phyloP scores from a whole-genome alignment of 1,140 invertebrate genomes.

The Achroia grisella region DNA sequence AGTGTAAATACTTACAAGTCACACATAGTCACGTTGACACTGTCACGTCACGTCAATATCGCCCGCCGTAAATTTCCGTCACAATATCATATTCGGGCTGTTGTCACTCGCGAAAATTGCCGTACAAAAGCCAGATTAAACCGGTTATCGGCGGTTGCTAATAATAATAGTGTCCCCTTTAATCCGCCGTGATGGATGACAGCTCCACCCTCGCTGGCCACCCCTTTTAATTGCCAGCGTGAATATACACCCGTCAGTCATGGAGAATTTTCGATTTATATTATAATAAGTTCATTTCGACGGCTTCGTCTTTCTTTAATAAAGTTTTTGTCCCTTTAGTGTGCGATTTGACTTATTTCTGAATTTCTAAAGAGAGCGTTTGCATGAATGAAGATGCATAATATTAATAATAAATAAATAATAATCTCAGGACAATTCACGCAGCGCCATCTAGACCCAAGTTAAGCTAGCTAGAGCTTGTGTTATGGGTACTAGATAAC shows the following conservation, averaged over 20 bases:
- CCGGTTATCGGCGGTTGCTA: constrained; percentile 48
- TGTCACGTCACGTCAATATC: no score
- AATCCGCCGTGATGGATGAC: constrained; percentile 54
- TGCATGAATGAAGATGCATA: not conserved
- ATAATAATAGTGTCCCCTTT: constrained; percentile 56
- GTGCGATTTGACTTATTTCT: no score
- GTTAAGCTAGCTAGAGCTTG: no score
- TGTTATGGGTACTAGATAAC: no score
- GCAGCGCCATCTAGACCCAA: no score
- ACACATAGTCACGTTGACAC: no score
- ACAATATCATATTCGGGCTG: no score
- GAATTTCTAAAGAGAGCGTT: not conserved
- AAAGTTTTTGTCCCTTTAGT: constrained; percentile 5
- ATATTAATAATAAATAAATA: not conserved
- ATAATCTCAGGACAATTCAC: no score
- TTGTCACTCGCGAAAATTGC: constrained; percentile 21
- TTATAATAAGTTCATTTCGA: constrained; percentile 52
- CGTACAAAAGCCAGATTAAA: constrained; percentile 51
- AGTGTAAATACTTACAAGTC: no score
- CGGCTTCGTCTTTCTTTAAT: constrained; percentile 3
- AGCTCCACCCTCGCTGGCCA: constrained; percentile 20
- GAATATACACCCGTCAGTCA: constrained; percentile 46
- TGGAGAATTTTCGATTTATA: constrained; percentile 55
- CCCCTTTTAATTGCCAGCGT: constrained; percentile 52
- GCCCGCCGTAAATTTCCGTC: no score